Percentiles rank a stretch among this genome's conserved stretches.
Conservation (phyloP, 2,113 vertebrate species). For the Columba janthina region DNA sequence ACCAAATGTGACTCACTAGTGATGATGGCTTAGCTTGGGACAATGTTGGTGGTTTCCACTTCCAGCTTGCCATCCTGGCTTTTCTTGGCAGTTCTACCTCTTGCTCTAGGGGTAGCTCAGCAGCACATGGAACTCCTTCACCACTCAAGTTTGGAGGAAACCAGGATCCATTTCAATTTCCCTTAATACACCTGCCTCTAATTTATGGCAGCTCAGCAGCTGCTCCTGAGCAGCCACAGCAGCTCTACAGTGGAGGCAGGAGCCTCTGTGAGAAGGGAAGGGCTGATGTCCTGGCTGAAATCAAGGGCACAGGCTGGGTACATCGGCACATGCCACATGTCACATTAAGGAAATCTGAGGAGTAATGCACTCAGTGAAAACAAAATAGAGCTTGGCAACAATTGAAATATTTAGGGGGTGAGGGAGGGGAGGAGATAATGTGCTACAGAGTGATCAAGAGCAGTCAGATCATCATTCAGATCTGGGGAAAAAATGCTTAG, state of each 20-base stretch:
- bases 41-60: neutral
- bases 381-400: neutral
- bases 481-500: neutral
- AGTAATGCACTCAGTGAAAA: neutral
- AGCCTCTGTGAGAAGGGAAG: neutral
- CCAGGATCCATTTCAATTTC: neutral
- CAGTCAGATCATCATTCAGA: neutral
- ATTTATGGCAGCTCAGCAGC: conserved; percentile 6
- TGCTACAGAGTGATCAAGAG: neutral
- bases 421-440: neutral
- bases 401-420: neutral
- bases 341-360: neutral
- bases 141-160: neutral
- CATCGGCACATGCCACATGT: neutral
- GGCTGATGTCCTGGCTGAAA: neutral
- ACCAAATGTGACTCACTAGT: neutral
- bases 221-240: neutral
- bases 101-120: neutral
- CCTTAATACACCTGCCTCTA: neutral
- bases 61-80: neutral
- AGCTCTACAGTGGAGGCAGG: neutral
- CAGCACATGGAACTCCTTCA: neutral
- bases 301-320: neutral
- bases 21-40: neutral
- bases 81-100: neutral